Conservation (phyloP, 2,888 invertebrate genomes). For the Trichopoda pennipes region DNA sequence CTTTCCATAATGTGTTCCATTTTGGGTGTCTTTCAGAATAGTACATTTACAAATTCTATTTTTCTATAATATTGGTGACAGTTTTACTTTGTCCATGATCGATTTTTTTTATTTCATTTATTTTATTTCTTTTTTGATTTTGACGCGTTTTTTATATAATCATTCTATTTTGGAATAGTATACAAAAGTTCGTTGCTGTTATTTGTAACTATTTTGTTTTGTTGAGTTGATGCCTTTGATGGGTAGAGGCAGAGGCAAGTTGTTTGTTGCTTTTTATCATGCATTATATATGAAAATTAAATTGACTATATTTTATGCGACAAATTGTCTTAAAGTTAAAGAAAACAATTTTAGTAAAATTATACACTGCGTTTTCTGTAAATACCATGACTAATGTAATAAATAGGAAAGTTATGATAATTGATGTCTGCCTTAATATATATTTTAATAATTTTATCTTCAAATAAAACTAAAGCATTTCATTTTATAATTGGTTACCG, state of each 20-base stretch:
- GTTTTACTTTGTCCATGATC: constrained; percentile 78
- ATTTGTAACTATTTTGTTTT: constrained; percentile 63
- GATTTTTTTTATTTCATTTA: constrained; percentile 17
- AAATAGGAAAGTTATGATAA: no score
- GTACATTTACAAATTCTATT: constrained; percentile 43
- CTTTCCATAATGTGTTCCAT: constrained; percentile 50
- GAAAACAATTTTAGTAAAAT: not conserved
- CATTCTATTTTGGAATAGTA: constrained; percentile 50
- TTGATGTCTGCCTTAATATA: no score
- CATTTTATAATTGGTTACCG: no score
- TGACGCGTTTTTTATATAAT: constrained; percentile 49
- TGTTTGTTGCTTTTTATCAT: constrained; percentile 23
- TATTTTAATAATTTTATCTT: no score
- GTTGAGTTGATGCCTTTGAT: constrained; percentile 45
- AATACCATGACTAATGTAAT: no score
- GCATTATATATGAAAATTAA: constrained; percentile 31
- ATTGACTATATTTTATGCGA: constrained; percentile 21
- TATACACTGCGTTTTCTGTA: no score
- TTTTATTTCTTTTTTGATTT: constrained; percentile 49
- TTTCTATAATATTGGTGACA: constrained; percentile 77
- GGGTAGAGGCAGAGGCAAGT: constrained; percentile 20
- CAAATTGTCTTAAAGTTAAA: constrained; percentile 15
- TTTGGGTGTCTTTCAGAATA: constrained; percentile 36
- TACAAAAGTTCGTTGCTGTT: constrained; percentile 50
- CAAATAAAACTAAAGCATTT: no score